Base-by-base conservation (phyloP, 2,797 vertebrate species). In the Catharus ustulatus region DNA sequence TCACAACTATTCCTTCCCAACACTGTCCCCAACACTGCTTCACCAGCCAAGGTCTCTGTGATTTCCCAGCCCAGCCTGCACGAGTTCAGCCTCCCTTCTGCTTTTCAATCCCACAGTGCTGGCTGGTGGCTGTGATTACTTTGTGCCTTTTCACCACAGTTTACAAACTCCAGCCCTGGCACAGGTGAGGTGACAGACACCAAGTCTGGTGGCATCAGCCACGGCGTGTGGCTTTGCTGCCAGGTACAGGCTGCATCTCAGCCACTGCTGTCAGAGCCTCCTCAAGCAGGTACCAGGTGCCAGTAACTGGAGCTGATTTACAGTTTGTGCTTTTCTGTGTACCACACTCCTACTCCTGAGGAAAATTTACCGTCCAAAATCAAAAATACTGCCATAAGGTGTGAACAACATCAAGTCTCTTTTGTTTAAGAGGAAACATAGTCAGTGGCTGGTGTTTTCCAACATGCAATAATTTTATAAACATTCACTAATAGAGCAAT, bases 361-460 rank as follows among this genome's bases (percentile, higher is more conserved):
- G 67, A 96, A 73, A 95, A 66, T 97, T 97, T 97, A 97, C 84
- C 83, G 82, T 66, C 76, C 81, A 24, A 86, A 94, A 86, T 5
- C 95, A 93, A 94, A 97, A 97, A 93, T 42, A 96, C 42, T 89
- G 93, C 91, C 96, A 97, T 97, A 96, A 96, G 95, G 96, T 96
- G 93, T 89, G 94, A 95, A 92, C 22, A 72, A 82, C 87, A 90
- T 67, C 93, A 73, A 87, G 66, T n/a, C 62, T 87, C 95, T 91
- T 97, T 96, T 96, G 96, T 97, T 96, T 94, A 81, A 92, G 78
- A 69, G 76, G 84, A 95, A 96, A 84, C 40, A 52, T 30, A 32
- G 81, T 29, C 62, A 80, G 51, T 24, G 7, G 57, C 17, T 93
- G 82, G 76, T 95, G 77, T 96, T 96, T 95, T 80, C 78, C 71